phyloP scores from a whole-genome alignment of 2,797 vertebrate species.

The Hoplostethus mediterraneus region DNA sequence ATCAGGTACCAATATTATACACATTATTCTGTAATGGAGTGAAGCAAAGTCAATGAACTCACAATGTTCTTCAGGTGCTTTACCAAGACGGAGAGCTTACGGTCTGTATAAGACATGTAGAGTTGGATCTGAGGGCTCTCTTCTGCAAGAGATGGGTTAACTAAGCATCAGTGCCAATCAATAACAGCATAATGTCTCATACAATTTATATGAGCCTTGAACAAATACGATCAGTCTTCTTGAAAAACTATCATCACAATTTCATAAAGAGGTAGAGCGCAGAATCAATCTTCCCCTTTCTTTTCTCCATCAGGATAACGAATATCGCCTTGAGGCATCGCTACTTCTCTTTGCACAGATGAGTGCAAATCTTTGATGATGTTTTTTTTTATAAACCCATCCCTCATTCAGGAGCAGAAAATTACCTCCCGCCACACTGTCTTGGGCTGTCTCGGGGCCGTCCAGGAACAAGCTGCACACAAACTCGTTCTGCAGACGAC shows the following conservation, averaged over 20 bases:
- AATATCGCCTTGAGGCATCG: background rate
- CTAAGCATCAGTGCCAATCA: background rate
- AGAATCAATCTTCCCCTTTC: background rate
- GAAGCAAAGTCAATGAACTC: slow-evolving; percentile 68
- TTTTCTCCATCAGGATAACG: background rate
- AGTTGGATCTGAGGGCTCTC: slow-evolving; percentile 83
- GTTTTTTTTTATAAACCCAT: background rate
- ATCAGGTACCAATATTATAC: background rate
- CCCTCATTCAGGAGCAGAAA: background rate
- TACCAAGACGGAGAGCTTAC: slow-evolving; percentile 83
- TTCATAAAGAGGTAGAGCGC: background rate
- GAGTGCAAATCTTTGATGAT: background rate
- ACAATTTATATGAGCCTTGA: background rate
- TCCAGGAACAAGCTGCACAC: slow-evolving; percentile 89
- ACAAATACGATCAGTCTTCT: background rate
- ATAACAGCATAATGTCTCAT: background rate
- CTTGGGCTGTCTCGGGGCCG: slow-evolving; percentile 67
- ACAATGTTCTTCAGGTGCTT: slow-evolving; percentile 89
- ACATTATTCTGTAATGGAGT: background rate
- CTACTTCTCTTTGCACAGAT: background rate
- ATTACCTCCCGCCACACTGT: slow-evolving; percentile 64
- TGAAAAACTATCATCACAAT: background rate
- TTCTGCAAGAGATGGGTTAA: slow-evolving; percentile 54
- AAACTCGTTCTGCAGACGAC: slow-evolving; percentile 85
- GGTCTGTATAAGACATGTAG: slow-evolving; percentile 74